Percentiles rank a stretch among this genome's conserved stretches.
These are phyloP conservation scores for Pseudococcus viburni DNA, from an alignment of 2,888 invertebrate genomes.

Conservation along the genomic window DNA sequence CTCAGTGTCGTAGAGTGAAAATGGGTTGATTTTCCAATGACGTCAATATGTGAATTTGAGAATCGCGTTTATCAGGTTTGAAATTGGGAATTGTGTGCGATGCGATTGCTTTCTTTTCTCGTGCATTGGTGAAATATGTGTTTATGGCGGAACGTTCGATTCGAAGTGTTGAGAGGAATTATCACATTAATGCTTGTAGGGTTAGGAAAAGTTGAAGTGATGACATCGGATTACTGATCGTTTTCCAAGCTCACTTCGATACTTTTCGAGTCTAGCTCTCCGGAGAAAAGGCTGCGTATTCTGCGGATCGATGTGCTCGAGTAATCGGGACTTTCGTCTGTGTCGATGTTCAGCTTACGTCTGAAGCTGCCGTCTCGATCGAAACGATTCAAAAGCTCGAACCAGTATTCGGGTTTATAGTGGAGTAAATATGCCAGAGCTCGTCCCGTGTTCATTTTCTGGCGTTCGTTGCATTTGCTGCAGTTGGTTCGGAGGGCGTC, in stretches of 20 bases:
- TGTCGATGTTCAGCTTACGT: slow-evolving; percentile 59
- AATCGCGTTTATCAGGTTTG: neutral
- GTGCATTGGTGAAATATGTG: neutral
- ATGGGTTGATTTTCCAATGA: neutral
- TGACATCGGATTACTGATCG: neutral
- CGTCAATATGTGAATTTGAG: neutral
- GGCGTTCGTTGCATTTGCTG: slow-evolving; percentile 69
- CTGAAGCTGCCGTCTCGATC: slow-evolving; percentile 68
- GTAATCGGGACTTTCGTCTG: slow-evolving; percentile 56
- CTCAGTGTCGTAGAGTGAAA: neutral
- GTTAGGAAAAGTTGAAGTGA: neutral
- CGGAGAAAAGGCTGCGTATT: slow-evolving; percentile 32
- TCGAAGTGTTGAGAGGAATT: neutral
- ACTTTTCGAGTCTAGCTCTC: neutral
- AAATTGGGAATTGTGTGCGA: neutral
- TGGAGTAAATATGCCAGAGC: slow-evolving; percentile 69
- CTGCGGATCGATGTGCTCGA: neutral
- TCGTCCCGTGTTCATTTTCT: slow-evolving; percentile 69
- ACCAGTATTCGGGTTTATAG: slow-evolving; percentile 68
- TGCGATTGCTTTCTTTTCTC: neutral
- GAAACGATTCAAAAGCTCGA: slow-evolving; percentile 68
- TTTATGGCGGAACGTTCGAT: neutral
- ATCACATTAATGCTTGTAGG: slow-evolving; percentile 27
- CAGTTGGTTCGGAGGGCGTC: slow-evolving; percentile 69
- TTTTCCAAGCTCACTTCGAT: neutral